These are phyloP conservation scores for Xyrichtys novacula DNA, from an alignment of 2,797 vertebrate species.

Conservation along the genomic window DNA sequence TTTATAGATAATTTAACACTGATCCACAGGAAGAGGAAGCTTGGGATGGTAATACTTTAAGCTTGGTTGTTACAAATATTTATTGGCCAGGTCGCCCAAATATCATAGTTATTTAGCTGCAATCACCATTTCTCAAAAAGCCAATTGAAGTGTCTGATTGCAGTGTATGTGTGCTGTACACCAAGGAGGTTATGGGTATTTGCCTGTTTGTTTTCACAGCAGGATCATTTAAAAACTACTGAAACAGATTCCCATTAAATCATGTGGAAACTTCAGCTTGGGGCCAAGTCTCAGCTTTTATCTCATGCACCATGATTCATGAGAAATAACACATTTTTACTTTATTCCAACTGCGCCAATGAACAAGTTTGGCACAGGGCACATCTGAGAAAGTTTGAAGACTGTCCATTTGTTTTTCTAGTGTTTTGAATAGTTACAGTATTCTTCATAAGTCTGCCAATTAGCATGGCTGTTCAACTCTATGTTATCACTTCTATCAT, in stretches of 20 bases:
- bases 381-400: neutral
- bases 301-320: neutral
- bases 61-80: conserved; percentile 35
- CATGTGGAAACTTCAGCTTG: neutral
- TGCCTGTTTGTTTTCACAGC: neutral
- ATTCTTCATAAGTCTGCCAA: neutral
- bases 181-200: neutral
- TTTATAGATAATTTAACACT: conserved; percentile 29
- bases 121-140: conserved; percentile 11
- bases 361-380: neutral
- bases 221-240: neutral
- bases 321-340: neutral
- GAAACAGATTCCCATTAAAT: neutral
- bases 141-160: neutral
- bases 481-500: neutral
- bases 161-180: conserved; percentile 2
- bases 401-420: neutral
- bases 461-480: neutral
- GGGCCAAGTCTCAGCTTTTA: neutral
- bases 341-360: neutral
- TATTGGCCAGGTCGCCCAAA: conserved; percentile 23
- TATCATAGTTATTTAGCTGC: conserved; percentile 11
- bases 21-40: conserved; percentile 46
- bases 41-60: conserved; percentile 22
- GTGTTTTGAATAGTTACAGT: neutral